Conservation (phyloP, 2,888 invertebrate genomes). For the Lasioglossum oenotherae region DNA sequence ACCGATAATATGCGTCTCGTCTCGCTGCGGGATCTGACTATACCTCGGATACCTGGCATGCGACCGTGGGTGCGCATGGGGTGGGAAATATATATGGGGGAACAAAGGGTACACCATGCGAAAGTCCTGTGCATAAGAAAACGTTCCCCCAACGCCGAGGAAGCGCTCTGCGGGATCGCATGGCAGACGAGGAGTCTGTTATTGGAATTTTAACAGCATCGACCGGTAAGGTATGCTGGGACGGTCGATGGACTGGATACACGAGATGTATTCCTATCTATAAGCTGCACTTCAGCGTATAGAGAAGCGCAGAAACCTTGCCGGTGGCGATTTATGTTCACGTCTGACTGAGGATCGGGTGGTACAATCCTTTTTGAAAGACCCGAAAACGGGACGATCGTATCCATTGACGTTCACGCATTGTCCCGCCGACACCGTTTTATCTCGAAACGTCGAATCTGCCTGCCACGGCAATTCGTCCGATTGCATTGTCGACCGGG, state of each 20-base stretch:
- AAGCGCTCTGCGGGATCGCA: slow-evolving; percentile 17
- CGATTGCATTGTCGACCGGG: slow-evolving; percentile 74
- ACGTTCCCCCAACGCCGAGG: slow-evolving; percentile 12
- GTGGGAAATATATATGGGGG: slow-evolving; percentile 52
- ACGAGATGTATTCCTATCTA: not conserved
- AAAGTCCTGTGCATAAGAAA: slow-evolving; percentile 61
- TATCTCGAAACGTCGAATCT: slow-evolving; percentile 29
- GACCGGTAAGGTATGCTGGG: not conserved
- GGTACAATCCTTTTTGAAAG: too few relatives aligned
- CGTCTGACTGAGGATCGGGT: not conserved
- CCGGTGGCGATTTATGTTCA: not conserved
- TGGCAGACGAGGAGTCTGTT: slow-evolving; percentile 52
- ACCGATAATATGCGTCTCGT: slow-evolving; percentile 63
- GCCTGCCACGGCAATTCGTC: slow-evolving; percentile 66
- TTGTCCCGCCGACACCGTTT: not conserved
- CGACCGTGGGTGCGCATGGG: slow-evolving; percentile 28
- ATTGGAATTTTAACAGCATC: slow-evolving; percentile 71
- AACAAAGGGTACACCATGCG: slow-evolving; percentile 49
- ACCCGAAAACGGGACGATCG: not conserved
- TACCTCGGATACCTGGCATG: slow-evolving; percentile 45
- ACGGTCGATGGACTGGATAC: slow-evolving; percentile 1
- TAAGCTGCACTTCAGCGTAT: not conserved
- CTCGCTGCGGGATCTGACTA: slow-evolving; percentile 40
- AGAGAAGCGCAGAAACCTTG: not conserved
- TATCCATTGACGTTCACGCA: not conserved